Percentiles rank a stretch among this genome's conserved stretches.
Evolutionary conservation across 2,797 vertebrate genomes (phyloP).

Genomic region (Poecilia velifera): DNA sequence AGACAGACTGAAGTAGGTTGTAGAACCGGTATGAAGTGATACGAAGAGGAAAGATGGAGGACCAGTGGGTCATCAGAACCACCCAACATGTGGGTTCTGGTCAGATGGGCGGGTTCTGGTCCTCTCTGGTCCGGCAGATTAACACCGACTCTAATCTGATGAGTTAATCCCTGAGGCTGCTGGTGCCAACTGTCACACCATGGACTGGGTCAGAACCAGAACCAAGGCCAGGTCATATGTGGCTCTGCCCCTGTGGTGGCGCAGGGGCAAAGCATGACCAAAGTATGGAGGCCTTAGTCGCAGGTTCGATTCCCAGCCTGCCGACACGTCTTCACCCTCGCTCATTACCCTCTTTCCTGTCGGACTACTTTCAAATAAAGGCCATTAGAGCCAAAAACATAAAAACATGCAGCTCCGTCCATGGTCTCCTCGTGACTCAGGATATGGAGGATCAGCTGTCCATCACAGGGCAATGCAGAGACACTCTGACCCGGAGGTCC

Average conservation of each 20-base stretch:
- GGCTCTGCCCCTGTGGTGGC: no score
- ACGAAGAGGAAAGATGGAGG: not conserved
- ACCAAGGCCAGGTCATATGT: not conserved
- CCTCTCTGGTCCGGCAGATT: conserved; percentile 23
- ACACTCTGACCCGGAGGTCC: not conserved
- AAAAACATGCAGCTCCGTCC: not conserved
- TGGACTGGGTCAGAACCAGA: not conserved
- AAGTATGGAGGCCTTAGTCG: no score
- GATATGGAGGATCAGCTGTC: not conserved
- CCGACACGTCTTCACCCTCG: no score
- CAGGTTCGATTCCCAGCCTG: no score
- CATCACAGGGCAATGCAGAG: not conserved
- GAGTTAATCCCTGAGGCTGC: conserved; percentile 37
- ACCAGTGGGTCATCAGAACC: not conserved
- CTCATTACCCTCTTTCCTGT: no score
- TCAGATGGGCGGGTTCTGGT: not conserved
- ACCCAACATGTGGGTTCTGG: not conserved
- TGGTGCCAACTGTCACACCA: conserved; percentile 49
- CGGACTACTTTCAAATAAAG: no score
- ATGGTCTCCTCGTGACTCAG: not conserved
- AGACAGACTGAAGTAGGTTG: not conserved
- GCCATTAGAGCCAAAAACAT: no score
- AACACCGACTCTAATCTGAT: conserved; percentile 45
- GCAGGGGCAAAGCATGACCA: no score
- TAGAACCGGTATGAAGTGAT: not conserved